Evolutionary conservation across 2,888 invertebrate species (phyloP), one percentile per base, ranked within the genome.

Genomic region (Nipponacmea schrenckii): DNA sequence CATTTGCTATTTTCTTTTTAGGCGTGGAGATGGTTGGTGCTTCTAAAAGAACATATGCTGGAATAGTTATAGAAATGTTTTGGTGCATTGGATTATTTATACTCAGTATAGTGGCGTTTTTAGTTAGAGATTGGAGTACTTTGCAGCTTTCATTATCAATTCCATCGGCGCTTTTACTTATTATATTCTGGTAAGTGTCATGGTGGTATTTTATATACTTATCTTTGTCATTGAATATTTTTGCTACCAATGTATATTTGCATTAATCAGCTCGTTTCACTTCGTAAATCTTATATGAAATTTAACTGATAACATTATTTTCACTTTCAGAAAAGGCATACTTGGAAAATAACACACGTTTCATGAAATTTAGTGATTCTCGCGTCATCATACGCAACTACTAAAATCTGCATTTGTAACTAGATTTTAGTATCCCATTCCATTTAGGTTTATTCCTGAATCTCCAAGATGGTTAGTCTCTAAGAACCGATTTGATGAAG

Each of bases 391-490:
- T n/a, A n/a, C 7, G 39, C 39, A 39, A 39, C 39, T 10, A 39
- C 3, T 7, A 8, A 31, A 31, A 31, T 7, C 8, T 39, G 39
- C 39, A 5, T 39, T 39, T 39, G 8, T 8, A 39, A 8, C 39
- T 8, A 39, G 7, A 2, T 3, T 8, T 10, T 10, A 39, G 4
- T 39, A 39, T 39, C 39, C n/a, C n/a, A n/a, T 39, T 39, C 10
- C 8, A 5, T 8, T 27, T 75, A 91, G 93, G 92, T 93, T 94
- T 77, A 91, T 96, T 83, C 96, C 96, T 0, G 96, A 96, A 90
- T 96, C 96, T 10, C 96, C 96, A 0, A 91, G 96, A 80, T 96
- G 96, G 96, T 90, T 96, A n/a, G 89, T 96, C 31, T 94, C 95
- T 85, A 93, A 93, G 85, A 95, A 94, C 17, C 91, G 93, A 71